phyloP scores from a whole-genome alignment of 2,113 vertebrate genomes.

The Tretioscincus oriximinensis region DNA sequence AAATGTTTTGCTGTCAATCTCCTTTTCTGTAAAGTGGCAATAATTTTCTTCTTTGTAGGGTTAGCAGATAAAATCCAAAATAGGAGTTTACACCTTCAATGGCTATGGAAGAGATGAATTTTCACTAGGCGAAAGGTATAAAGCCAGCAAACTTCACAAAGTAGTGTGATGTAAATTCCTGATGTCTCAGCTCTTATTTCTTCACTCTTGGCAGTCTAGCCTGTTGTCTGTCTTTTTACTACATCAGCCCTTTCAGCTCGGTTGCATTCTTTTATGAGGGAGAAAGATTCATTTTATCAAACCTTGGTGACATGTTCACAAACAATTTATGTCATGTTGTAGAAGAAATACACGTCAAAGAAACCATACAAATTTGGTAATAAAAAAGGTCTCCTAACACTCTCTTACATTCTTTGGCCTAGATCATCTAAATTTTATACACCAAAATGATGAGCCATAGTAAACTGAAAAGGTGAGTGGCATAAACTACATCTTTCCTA shows the following conservation, averaged over 20 bases:
- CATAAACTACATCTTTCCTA: background rate
- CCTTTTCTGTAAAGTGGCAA: too few species aligned
- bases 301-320: background rate
- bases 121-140: too few species aligned
- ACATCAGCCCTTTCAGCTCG: too few species aligned
- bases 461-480: background rate
- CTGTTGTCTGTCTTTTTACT: too few species aligned
- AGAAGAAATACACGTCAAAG: background rate
- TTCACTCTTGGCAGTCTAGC: too few species aligned
- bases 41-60: too few species aligned
- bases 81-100: too few species aligned
- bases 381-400: background rate
- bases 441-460: background rate
- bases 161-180: too few species aligned
- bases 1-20: background rate
- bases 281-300: background rate
- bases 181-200: too few species aligned
- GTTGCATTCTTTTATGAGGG: background rate
- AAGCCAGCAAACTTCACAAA: too few species aligned
- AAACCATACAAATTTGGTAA: background rate
- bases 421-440: background rate
- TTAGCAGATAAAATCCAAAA: too few species aligned
- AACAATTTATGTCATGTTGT: background rate
- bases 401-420: background rate
- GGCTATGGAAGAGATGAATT: too few species aligned